Percentiles rank a stretch among this genome's conserved stretches.
These are phyloP conservation scores for Mesorhabditis spiculigera DNA, from an alignment of 2,888 invertebrate genomes.

Conservation along the genomic window DNA sequence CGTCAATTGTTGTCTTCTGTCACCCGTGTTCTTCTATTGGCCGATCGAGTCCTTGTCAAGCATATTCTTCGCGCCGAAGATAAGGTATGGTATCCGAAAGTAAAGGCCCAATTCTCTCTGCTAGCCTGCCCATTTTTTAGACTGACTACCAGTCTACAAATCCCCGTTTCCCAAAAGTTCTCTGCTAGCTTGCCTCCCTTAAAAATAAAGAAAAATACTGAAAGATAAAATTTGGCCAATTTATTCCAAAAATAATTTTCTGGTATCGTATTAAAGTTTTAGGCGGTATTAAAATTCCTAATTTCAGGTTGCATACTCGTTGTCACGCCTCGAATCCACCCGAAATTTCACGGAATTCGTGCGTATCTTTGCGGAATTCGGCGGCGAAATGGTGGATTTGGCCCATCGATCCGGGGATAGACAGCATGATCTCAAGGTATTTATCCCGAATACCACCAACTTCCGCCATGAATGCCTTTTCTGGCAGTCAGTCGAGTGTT, in stretches of 20 bases:
- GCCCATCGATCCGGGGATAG: slow-evolving; percentile 83
- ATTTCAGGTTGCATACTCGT: slow-evolving; percentile 61
- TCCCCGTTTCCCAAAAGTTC: too few relatives aligned
- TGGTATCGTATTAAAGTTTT: neutral
- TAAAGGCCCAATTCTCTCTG: neutral
- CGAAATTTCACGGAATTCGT: slow-evolving; percentile 82
- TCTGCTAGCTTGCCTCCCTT: too few relatives aligned
- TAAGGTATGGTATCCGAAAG: slow-evolving; percentile 73
- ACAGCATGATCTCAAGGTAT: slow-evolving; percentile 59
- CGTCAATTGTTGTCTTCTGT: slow-evolving; percentile 88
- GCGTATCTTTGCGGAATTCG: slow-evolving; percentile 95
- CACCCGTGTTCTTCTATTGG: slow-evolving; percentile 87
- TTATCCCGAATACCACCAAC: too few relatives aligned
- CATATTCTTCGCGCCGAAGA: slow-evolving; percentile 91
- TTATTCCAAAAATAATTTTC: neutral
- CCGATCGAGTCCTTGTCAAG: slow-evolving; percentile 94
- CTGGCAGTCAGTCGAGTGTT: too few relatives aligned
- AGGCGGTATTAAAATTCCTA: neutral
- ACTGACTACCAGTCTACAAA: neutral
- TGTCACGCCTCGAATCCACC: slow-evolving; percentile 63
- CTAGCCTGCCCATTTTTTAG: neutral
- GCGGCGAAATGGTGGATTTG: slow-evolving; percentile 95
- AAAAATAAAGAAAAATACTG: too few relatives aligned
- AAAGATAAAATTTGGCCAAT: too few relatives aligned
- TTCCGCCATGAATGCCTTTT: too few relatives aligned